phyloP scores from a whole-genome alignment of 2,888 invertebrate species.

The Noctua fimbriata region DNA sequence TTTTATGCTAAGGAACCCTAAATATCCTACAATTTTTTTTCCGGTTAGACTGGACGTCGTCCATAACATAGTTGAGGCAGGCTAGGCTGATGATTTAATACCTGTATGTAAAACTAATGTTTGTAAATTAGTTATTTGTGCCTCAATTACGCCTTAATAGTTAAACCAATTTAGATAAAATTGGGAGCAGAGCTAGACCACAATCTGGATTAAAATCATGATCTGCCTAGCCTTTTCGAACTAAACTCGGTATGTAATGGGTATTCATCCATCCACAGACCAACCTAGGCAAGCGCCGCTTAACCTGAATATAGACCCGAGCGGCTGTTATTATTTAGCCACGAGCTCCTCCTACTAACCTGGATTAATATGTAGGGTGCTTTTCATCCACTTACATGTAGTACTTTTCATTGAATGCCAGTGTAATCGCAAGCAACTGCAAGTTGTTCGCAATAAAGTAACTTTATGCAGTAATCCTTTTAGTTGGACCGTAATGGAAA shows the following conservation, averaged over 20 bases:
- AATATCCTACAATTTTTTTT: too few relatives aligned
- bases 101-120: background rate
- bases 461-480: constrained; percentile 3
- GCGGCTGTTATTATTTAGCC: too few relatives aligned
- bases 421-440: background rate
- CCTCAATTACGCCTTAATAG: background rate
- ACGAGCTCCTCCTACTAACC: background rate
- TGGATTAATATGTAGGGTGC: background rate
- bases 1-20: too few relatives aligned
- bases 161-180: background rate
- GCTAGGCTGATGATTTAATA: too few relatives aligned
- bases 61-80: too few relatives aligned
- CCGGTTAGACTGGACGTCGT: too few relatives aligned
- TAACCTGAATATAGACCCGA: too few relatives aligned
- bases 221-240: background rate
- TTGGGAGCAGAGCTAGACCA: background rate
- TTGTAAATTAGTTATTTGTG: background rate
- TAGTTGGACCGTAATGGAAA: constrained; percentile 8
- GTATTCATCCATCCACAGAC: too few relatives aligned
- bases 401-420: background rate
- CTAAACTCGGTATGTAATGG: too few relatives aligned
- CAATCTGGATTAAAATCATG: background rate
- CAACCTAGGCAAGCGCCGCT: too few relatives aligned
- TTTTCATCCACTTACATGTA: background rate
- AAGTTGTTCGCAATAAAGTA: background rate